Percentiles rank a stretch among this genome's conserved stretches.
Evolutionary conservation across 1,140 invertebrate genomes (phyloP).

Genomic region (Penaeus japonicus): DNA sequence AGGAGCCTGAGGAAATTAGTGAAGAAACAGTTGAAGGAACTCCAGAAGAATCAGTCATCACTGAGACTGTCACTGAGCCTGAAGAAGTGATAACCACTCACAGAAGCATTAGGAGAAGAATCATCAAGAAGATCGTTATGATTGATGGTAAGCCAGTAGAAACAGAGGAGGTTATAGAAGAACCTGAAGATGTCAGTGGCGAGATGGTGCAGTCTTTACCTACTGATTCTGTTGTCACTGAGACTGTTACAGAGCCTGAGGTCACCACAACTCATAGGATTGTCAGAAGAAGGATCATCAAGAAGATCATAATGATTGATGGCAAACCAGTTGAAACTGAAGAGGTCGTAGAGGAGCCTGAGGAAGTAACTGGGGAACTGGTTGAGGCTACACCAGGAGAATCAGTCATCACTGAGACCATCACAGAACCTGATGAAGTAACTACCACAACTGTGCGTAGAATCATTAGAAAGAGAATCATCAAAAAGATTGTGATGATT

Average conservation of each 20-base stretch:
- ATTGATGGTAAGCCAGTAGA: conserved; percentile 8
- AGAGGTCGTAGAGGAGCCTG: neutral
- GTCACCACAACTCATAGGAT: neutral
- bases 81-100: neutral
- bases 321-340: neutral
- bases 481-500: no score
- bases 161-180: neutral
- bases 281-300: neutral
- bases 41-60: neutral
- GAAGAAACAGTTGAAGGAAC: neutral
- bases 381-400: neutral
- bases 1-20: conserved; percentile 7
- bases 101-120: neutral
- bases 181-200: neutral
- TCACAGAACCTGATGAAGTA: no score
- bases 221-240: neutral
- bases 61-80: neutral
- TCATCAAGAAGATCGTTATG: conserved; percentile 24
- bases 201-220: neutral
- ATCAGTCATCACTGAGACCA: neutral
- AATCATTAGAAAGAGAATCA: no score
- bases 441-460: no score
- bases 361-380: neutral
- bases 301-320: conserved; percentile 23
- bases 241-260: neutral